These are phyloP conservation scores for Aphelenchoides avenae DNA, from an alignment of 1,140 invertebrate species.

Conservation along the genomic window DNA sequence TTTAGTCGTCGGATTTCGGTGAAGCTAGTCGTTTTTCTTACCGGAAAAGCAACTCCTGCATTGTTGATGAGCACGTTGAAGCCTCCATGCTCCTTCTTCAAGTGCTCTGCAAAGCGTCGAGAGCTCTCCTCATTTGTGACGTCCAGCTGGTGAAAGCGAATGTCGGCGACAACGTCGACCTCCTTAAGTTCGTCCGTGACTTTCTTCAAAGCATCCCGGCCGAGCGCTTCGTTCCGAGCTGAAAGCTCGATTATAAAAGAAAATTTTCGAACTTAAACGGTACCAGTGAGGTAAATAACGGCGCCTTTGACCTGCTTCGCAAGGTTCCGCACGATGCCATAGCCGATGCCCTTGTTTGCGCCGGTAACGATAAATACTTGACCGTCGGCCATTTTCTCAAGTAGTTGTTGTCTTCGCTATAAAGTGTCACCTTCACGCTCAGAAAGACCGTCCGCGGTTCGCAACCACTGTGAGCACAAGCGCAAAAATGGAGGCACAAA, in stretches of 20 bases:
- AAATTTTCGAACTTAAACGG: conserved; percentile 9
- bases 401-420: no score
- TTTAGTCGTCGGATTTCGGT: no score
- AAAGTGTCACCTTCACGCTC: no score
- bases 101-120: conserved; percentile 64
- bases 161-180: conserved; percentile 12
- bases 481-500: no score
- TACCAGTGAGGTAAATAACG: conserved; percentile 41
- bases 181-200: conserved; percentile 20
- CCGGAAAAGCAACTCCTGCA: conserved; percentile 74
- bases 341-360: conserved; percentile 43
- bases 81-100: conserved; percentile 69
- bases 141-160: conserved; percentile 63
- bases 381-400: no score
- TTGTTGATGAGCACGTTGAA: conserved; percentile 79
- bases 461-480: no score
- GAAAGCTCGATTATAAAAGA: conserved; percentile 23
- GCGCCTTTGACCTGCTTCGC: conserved; percentile 13
- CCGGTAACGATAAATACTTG: no score
- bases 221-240: conserved; percentile 34
- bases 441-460: no score
- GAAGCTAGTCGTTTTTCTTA: no score
- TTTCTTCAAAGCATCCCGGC: conserved; percentile 30
- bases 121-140: conserved; percentile 67
- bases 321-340: conserved; percentile 35